Evolutionary conservation across 1,140 invertebrate genomes (phyloP).

Genomic region (Drosophila sproati): DNA sequence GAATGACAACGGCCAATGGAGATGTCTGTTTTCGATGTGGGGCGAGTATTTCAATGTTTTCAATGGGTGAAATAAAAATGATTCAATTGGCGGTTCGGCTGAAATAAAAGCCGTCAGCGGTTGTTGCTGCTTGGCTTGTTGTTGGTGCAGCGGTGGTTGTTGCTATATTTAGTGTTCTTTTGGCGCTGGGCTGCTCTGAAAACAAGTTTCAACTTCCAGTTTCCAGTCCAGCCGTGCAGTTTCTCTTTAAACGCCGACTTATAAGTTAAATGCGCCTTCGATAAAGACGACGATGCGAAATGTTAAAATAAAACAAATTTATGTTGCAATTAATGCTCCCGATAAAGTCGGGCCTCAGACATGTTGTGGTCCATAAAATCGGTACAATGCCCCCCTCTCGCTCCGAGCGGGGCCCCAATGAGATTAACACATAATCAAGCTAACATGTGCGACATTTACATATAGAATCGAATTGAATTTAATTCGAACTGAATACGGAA

Average conservation of each 20-base stretch:
- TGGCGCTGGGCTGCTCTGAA: conserved; percentile 30
- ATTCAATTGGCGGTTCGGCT: conserved; percentile 77
- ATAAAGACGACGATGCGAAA: conserved; percentile 75
- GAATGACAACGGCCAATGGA: conserved; percentile 68
- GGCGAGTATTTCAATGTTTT: conserved; percentile 68
- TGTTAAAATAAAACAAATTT: conserved; percentile 83
- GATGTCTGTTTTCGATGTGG: conserved; percentile 69
- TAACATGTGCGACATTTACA: conserved; percentile 78
- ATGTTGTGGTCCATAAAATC: conserved; percentile 68
- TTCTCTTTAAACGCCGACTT: conserved; percentile 69
- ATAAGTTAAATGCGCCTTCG: conserved; percentile 73
- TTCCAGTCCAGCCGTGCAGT: conserved; percentile 38
- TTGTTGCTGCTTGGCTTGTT: conserved; percentile 46
- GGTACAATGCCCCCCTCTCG: conserved; percentile 21
- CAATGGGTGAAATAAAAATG: conserved; percentile 77
- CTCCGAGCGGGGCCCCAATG: conserved; percentile 34
- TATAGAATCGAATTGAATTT: conserved; percentile 78
- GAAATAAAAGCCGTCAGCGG: conserved; percentile 71
- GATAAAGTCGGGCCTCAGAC: conserved; percentile 75
- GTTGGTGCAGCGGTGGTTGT: conserved; percentile 19
- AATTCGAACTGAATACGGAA: conserved; percentile 60
- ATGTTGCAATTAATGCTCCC: conserved; percentile 81
- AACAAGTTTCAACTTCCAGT: conserved; percentile 57
- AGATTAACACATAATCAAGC: conserved; percentile 83
- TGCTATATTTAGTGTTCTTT: conserved; percentile 14